These are phyloP conservation scores for Zaprionus ornatus DNA, from an alignment of 1,140 invertebrate species.

Conservation along the genomic window DNA sequence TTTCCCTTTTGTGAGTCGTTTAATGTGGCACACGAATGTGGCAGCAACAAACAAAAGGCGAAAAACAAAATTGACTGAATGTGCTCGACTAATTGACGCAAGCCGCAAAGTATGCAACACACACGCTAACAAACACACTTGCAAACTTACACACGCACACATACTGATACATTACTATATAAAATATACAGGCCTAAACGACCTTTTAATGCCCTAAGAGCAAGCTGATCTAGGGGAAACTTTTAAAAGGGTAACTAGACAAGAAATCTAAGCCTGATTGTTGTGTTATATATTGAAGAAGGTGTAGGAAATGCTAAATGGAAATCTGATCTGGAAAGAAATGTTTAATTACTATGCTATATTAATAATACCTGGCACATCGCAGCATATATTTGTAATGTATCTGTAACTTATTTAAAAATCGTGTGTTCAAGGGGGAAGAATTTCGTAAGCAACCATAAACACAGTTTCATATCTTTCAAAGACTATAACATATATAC, in stretches of 20 bases:
- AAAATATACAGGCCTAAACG: neutral
- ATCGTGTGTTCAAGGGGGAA: no score
- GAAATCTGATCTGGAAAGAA: no score
- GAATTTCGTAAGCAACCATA: no score
- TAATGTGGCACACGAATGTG: conserved; percentile 46
- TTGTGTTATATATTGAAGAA: no score
- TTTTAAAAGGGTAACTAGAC: neutral
- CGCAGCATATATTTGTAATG: no score
- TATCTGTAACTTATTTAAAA: no score
- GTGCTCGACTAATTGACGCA: conserved; percentile 61
- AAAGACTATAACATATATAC: no score
- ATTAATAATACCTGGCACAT: no score
- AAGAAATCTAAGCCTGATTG: neutral
- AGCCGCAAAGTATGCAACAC: conserved; percentile 52
- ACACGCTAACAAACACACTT: neutral
- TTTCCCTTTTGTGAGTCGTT: conserved; percentile 17
- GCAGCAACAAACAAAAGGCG: conserved; percentile 22
- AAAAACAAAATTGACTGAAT: conserved; percentile 36
- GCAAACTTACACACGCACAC: neutral
- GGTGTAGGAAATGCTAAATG: no score
- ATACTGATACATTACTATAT: neutral
- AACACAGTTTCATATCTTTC: no score
- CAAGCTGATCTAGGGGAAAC: neutral
- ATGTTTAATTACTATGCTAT: no score
- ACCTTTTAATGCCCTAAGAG: neutral